Conservation (phyloP, 2,113 vertebrate species). For the Arenaria interpres region DNA sequence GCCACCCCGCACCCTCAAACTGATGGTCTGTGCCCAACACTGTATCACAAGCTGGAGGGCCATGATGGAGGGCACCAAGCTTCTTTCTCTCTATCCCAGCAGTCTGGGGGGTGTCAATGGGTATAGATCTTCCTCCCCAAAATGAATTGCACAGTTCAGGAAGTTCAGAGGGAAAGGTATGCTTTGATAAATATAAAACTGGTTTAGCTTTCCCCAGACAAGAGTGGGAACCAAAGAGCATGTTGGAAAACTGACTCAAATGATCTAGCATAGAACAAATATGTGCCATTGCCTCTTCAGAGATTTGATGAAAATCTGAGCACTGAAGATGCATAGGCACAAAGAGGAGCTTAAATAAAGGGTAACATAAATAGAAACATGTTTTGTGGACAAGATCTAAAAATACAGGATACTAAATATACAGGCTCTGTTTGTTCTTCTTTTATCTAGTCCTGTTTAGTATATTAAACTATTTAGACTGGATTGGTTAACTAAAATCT, state of each 20-base stretch:
- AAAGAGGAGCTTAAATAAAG: neutral
- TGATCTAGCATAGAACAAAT: neutral
- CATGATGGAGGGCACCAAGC: neutral
- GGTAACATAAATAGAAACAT: neutral
- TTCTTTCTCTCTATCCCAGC: neutral
- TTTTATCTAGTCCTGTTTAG: neutral
- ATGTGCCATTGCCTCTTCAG: neutral
- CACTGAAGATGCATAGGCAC: neutral
- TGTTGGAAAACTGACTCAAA: neutral
- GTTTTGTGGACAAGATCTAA: neutral
- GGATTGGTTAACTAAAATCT: neutral
- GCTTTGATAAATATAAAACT: neutral
- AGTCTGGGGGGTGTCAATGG: rapidly evolving
- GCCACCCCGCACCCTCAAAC: neutral
- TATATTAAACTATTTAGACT: neutral
- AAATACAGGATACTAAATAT: neutral
- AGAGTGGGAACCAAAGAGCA: neutral
- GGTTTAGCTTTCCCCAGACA: neutral
- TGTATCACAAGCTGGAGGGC: neutral
- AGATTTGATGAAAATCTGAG: neutral
- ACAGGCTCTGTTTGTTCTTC: neutral
- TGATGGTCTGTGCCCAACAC: rapidly evolving
- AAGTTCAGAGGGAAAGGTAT: neutral
- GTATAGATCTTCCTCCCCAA: neutral
- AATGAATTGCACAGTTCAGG: neutral